Conservation (phyloP, 2,113 vertebrate genomes). For the Canis aureus region DNA sequence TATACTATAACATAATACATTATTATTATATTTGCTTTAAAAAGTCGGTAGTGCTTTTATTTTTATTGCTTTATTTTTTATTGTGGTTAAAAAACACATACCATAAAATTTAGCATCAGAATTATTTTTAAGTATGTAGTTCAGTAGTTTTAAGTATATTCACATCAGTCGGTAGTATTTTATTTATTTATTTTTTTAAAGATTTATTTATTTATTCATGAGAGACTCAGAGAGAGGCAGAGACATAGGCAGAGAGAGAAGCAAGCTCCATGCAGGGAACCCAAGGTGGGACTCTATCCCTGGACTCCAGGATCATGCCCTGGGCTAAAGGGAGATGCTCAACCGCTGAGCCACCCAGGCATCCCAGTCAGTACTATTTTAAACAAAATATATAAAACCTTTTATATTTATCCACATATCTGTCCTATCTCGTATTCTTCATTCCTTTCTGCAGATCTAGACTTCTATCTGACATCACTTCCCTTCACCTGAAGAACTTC, state of each 20-base stretch:
- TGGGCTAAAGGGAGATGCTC: too few relatives aligned
- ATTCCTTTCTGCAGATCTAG: not conserved
- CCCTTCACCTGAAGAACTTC: not conserved
- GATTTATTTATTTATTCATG: too few relatives aligned
- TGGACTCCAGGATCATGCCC: too few relatives aligned
- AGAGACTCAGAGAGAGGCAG: too few relatives aligned
- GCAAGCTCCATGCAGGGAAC: too few relatives aligned
- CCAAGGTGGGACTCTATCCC: too few relatives aligned
- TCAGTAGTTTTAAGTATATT: not conserved
- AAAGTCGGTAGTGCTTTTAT: not conserved
- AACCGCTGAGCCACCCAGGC: too few relatives aligned
- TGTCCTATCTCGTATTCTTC: not conserved
- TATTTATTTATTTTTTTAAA: not conserved
- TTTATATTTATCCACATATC: not conserved
- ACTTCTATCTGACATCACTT: not conserved
- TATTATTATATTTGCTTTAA: not conserved
- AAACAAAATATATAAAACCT: not conserved
- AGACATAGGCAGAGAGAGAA: too few relatives aligned
- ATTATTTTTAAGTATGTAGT: not conserved
- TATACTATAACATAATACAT: not conserved
- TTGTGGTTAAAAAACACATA: not conserved
- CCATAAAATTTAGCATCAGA: not conserved
- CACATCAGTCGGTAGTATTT: not conserved
- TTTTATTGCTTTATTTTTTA: constrained; percentile 23
- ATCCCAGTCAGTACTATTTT: not conserved